Evolutionary conservation across 2,797 vertebrate genomes (phyloP), one percentile per base, ranked within the genome.

Genomic region (Graptemys geographica): DNA sequence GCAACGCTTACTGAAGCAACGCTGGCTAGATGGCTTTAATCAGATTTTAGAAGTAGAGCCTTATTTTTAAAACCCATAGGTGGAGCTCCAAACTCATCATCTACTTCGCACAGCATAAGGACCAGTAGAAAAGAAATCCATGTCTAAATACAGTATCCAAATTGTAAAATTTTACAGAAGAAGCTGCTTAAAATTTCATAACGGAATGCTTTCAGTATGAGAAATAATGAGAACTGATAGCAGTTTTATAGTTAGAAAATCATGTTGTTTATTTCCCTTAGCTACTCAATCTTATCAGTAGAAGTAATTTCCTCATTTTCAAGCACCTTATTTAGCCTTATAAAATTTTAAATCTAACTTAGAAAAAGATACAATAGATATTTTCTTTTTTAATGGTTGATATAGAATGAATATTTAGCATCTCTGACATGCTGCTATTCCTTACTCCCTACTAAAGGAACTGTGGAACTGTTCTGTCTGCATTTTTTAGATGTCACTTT

Each of bases 11-110:
- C 23, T 78, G 74, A 78, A 78, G 44, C 31, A 83, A 72, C 11
- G 37, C 90, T 94, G 5, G 5, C n/a, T 53, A 79, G 18, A 37
- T 81, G 47, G 4, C 15, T 5, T 5, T 11, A 47, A 21, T 81
- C 19, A 1, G 4, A 3, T 83, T 95, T 92, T 33, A 85, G 3
- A 55, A 74, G 2, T 10, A 88, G 33, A 90, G 3, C 6, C 87
- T 90, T 86, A 8, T 41, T 23, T 74, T 93, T 81, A 1, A 55
- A 49, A 53, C 87, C 97, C 93, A 87, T 92, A 97, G 97, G 49
- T 97, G 97, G 97, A 94, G 96, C 97, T 97, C 94, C 84, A 91
- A 94, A 95, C 92, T 89, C 69, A 82, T 79, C 49, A 86, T 95
- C 65, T 79, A 6, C 52, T 91, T 51, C 28, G 11, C 47, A 7